Percentiles rank a stretch among this genome's conserved stretches.
phyloP scores from a whole-genome alignment of 1,140 invertebrate genomes.

The Phenacoccus solenopsis region DNA sequence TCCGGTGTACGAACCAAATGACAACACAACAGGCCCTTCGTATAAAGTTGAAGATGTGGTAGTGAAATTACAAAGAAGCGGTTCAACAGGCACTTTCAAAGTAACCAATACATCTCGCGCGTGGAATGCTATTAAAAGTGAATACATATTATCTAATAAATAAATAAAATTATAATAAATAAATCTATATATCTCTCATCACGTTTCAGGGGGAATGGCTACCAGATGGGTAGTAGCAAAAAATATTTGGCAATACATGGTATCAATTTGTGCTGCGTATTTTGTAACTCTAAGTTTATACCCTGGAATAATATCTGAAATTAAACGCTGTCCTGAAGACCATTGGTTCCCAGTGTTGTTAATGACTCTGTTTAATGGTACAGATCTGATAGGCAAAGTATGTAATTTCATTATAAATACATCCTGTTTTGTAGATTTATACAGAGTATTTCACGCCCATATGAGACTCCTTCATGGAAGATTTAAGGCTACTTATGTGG shows the following conservation, averaged over 20 bases:
- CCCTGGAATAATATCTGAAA: slow-evolving; percentile 77
- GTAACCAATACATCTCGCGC: slow-evolving; percentile 33
- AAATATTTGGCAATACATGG: slow-evolving; percentile 76
- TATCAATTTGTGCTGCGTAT: slow-evolving; percentile 71
- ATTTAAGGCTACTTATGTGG: too few relatives aligned
- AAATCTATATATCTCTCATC: not conserved
- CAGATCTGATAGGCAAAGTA: slow-evolving; percentile 75
- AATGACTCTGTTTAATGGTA: slow-evolving; percentile 75
- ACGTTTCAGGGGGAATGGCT: slow-evolving; percentile 48
- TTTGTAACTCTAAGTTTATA: slow-evolving; percentile 77
- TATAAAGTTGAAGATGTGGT: slow-evolving; percentile 50
- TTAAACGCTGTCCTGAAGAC: slow-evolving; percentile 63
- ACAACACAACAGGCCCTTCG: slow-evolving; percentile 37
- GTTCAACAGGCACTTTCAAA: slow-evolving; percentile 28
- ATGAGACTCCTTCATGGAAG: too few relatives aligned
- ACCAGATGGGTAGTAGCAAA: slow-evolving; percentile 62
- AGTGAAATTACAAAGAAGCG: slow-evolving; percentile 23
- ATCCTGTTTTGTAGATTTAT: too few relatives aligned
- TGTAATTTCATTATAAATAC: too few relatives aligned
- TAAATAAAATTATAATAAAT: too few relatives aligned
- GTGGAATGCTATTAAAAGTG: slow-evolving; percentile 51
- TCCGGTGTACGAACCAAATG: slow-evolving; percentile 60
- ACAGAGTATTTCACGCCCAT: too few relatives aligned
- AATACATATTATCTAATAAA: slow-evolving; percentile 24
- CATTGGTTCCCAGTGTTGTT: slow-evolving; percentile 84